Evolutionary conservation across 2,113 vertebrate genomes (phyloP).

Genomic region (Hyla sarda): DNA sequence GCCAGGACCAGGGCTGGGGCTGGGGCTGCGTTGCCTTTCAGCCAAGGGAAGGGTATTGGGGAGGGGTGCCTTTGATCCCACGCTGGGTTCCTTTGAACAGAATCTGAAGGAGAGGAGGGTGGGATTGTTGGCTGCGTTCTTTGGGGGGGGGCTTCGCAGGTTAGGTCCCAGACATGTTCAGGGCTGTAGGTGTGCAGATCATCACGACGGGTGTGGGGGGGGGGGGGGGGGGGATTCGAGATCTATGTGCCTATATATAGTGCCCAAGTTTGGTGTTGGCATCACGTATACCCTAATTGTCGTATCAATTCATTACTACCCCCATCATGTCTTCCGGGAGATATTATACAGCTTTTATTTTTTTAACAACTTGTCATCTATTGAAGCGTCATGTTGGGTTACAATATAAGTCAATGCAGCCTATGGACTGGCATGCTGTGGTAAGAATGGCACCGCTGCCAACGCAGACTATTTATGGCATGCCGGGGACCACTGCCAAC

Average conservation of each 20-base stretch:
- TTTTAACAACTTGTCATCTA: too few species aligned
- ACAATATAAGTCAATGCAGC: background rate
- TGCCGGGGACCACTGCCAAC: background rate
- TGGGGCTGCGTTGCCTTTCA: too few species aligned
- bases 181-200: background rate
- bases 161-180: background rate
- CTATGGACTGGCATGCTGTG: background rate
- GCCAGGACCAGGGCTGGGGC: background rate
- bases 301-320: background rate
- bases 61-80: constrained; percentile 61
- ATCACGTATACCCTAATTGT: too few species aligned
- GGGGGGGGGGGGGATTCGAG: too few species aligned
- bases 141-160: constrained; percentile 15
- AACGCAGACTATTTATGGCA: too few species aligned
- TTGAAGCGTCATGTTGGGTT: background rate
- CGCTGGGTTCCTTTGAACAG: constrained; percentile 53
- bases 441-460: background rate
- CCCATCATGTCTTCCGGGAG: background rate
- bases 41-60: too few species aligned
- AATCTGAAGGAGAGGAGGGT: constrained; percentile 42
- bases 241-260: too few species aligned
- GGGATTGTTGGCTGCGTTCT: background rate
- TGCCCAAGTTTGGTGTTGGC: too few species aligned
- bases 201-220: background rate
- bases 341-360: background rate